Evolutionary conservation across 1,140 invertebrate species (phyloP).

Genomic region (Drosophila ambigua): DNA sequence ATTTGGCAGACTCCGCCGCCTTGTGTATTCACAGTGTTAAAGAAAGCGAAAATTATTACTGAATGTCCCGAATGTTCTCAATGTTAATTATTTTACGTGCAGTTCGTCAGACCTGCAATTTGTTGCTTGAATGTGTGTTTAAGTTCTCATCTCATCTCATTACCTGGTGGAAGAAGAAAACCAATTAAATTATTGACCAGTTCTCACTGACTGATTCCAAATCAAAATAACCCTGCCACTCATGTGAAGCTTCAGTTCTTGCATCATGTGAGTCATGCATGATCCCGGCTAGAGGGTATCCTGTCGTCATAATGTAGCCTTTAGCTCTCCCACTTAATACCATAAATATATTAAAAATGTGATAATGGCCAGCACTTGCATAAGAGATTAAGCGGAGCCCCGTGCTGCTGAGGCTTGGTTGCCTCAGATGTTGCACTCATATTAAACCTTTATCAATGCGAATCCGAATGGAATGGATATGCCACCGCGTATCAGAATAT

Average conservation of each 20-base stretch:
- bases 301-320: not conserved
- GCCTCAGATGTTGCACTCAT: slow-evolving; percentile 32
- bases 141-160: too few species aligned
- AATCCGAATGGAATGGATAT: slow-evolving; percentile 32
- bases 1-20: slow-evolving; percentile 10
- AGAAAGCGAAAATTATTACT: slow-evolving; percentile 13
- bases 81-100: too few species aligned
- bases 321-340: slow-evolving; percentile 27
- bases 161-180: too few species aligned
- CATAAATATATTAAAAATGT: slow-evolving; percentile 74
- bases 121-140: too few species aligned
- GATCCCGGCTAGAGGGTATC: not conserved
- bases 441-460: slow-evolving; percentile 75
- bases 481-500: slow-evolving; percentile 13
- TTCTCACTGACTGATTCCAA: too few species aligned
- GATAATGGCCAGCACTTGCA: slow-evolving; percentile 72
- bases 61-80: too few species aligned
- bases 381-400: slow-evolving; percentile 66
- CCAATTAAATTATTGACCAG: too few species aligned
- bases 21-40: not conserved
- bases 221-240: too few species aligned
- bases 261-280: not conserved
- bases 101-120: too few species aligned
- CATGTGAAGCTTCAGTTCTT: too few species aligned
- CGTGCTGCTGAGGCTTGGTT: slow-evolving; percentile 44